Evolutionary conservation across 1,140 invertebrate species (phyloP).

Genomic region (Adoxophyes honmai): DNA sequence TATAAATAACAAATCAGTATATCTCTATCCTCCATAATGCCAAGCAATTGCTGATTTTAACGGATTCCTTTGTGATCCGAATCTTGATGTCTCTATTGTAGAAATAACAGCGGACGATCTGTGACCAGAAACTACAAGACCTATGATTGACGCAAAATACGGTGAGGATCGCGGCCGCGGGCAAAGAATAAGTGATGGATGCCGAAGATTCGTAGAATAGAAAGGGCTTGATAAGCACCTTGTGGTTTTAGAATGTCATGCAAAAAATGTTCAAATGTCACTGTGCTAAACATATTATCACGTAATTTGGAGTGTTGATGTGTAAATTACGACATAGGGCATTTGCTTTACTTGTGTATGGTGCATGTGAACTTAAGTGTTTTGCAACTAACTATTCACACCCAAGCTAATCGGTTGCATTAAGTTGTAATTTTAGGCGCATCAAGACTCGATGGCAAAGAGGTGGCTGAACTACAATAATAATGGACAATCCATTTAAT

Average conservation of each 20-base stretch:
- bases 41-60: slow-evolving; percentile 8
- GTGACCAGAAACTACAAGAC: slow-evolving; percentile 16
- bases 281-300: too few relatives aligned
- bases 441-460: too few relatives aligned
- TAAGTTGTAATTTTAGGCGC: too few relatives aligned
- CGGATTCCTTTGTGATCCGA: slow-evolving; percentile 17
- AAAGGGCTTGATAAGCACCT: not conserved
- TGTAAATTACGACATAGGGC: too few relatives aligned
- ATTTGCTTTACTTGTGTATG: too few relatives aligned
- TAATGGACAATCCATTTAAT: too few relatives aligned
- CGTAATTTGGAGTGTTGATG: too few relatives aligned
- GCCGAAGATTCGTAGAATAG: not conserved
- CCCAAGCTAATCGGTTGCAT: too few relatives aligned
- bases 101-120: slow-evolving; percentile 18
- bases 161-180: slow-evolving; percentile 3
- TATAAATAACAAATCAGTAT: not conserved
- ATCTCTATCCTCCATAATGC: not conserved
- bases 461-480: too few relatives aligned
- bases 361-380: too few relatives aligned
- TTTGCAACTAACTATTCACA: too few relatives aligned
- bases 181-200: slow-evolving; percentile 23
- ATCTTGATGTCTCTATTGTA: slow-evolving; percentile 26
- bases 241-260: not conserved
- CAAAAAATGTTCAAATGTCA: too few relatives aligned
- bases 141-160: slow-evolving; percentile 22